phyloP scores from a whole-genome alignment of 2,888 invertebrate genomes.

The Leucania comma region DNA sequence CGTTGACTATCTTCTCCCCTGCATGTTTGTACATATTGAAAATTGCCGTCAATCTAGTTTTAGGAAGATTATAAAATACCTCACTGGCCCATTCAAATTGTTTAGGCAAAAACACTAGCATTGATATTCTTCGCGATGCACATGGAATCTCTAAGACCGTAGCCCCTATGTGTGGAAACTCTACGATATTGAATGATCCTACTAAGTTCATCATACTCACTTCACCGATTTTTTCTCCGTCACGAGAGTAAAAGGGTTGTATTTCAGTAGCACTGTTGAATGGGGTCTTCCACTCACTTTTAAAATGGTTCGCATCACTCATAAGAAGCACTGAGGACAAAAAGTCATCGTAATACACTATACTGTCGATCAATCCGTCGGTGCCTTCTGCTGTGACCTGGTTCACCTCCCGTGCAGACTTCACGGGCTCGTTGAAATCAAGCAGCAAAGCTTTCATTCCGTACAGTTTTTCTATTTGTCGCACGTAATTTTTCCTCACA shows the following conservation, averaged over 20 bases:
- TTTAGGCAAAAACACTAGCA: conserved; percentile 78
- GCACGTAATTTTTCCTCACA: conserved; percentile 72
- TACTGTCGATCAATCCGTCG: conserved; percentile 65
- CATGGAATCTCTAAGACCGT: conserved; percentile 78
- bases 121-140: conserved; percentile 68
- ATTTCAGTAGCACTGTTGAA: conserved; percentile 72
- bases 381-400: conserved; percentile 67
- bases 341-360: conserved; percentile 76
- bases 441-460: conserved; percentile 71
- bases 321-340: conserved; percentile 71
- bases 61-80: conserved; percentile 73
- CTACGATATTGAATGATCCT: conserved; percentile 73
- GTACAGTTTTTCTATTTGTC: conserved; percentile 68
- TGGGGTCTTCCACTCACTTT: conserved; percentile 75
- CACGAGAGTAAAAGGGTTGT: conserved; percentile 70
- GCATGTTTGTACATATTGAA: conserved; percentile 70
- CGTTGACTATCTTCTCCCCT: conserved; percentile 68
- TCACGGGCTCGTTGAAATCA: conserved; percentile 70
- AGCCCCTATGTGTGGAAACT: conserved; percentile 71
- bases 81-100: conserved; percentile 67
- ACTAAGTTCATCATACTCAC: conserved; percentile 81
- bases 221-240: conserved; percentile 61
- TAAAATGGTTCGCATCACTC: conserved; percentile 77
- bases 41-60: conserved; percentile 73
- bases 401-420: conserved; percentile 72